A percentile compares a stretch with the other conserved stretches of the same genome.
Evolutionary conservation across 2,113 vertebrate species (phyloP).

Genomic region (Megaceryle maxima): DNA sequence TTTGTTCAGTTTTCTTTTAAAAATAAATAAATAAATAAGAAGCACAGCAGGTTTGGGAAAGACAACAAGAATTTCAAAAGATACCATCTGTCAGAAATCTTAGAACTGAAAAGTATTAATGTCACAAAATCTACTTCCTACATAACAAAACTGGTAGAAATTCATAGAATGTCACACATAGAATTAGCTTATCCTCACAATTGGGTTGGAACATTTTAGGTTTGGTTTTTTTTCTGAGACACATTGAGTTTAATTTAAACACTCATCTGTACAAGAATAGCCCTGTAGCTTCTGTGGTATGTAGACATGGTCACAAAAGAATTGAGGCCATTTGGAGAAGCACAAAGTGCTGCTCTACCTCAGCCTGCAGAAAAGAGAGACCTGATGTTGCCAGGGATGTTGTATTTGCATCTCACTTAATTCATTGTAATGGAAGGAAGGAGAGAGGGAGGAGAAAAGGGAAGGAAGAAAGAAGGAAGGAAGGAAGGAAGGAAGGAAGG

Average conservation of each 20-base stretch:
- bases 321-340: not conserved
- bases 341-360: not conserved
- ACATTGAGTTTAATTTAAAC: slow-evolving; percentile 12
- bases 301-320: not conserved
- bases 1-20: not conserved
- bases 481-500: too few relatives aligned
- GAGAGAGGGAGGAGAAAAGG: too few relatives aligned
- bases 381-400: not conserved
- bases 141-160: not conserved
- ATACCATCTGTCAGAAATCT: not conserved
- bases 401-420: not conserved
- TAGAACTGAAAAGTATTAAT: not conserved
- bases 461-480: not conserved
- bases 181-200: not conserved
- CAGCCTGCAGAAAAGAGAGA: not conserved
- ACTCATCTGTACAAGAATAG: not conserved
- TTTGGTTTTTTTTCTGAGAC: not conserved
- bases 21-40: not conserved
- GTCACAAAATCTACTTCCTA: not conserved
- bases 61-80: not conserved
- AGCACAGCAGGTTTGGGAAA: not conserved
- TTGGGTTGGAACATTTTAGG: not conserved
- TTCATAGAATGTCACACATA: not conserved
- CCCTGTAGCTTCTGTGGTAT: slow-evolving; percentile 14
- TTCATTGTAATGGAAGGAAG: not conserved